Percentiles rank a stretch among this genome's conserved stretches.
Conservation (phyloP, 2,113 vertebrate genomes). For the Eurystomus gularis region DNA sequence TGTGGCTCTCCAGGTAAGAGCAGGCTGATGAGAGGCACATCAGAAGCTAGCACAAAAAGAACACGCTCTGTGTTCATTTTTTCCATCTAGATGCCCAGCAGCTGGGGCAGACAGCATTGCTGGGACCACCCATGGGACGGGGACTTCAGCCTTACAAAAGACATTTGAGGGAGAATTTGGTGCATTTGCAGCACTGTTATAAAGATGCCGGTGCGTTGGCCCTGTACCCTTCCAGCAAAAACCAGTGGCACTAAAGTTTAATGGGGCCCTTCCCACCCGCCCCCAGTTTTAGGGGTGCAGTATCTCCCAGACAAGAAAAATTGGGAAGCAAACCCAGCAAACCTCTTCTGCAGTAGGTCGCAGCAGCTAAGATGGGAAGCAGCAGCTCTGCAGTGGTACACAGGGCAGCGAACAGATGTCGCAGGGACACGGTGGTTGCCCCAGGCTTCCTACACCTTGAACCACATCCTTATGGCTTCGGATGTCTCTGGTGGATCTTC, state of each 20-base stretch:
- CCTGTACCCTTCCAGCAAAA: neutral
- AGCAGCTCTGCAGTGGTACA: neutral
- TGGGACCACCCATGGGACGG: neutral
- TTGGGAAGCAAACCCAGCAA: neutral
- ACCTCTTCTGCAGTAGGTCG: neutral
- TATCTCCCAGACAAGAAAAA: neutral
- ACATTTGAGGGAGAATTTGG: neutral
- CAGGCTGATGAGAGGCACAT: neutral
- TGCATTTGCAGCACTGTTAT: neutral
- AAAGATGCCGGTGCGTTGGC: neutral
- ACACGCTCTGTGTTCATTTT: accelerated
- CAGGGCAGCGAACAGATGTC: neutral
- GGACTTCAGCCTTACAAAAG: neutral
- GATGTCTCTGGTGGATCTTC: neutral
- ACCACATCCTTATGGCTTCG: neutral
- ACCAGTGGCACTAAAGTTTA: neutral
- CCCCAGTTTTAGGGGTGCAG: neutral
- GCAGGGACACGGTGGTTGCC: accelerated
- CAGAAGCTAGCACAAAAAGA: neutral
- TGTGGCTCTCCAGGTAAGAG: neutral
- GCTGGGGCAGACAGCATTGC: neutral
- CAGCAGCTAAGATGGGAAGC: accelerated
- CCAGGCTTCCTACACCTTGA: neutral
- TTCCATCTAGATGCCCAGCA: neutral
- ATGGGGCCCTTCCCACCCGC: neutral